Evolutionary conservation across 2,797 vertebrate species (phyloP).

Genomic region (Lepilemur ruficaudatus): DNA sequence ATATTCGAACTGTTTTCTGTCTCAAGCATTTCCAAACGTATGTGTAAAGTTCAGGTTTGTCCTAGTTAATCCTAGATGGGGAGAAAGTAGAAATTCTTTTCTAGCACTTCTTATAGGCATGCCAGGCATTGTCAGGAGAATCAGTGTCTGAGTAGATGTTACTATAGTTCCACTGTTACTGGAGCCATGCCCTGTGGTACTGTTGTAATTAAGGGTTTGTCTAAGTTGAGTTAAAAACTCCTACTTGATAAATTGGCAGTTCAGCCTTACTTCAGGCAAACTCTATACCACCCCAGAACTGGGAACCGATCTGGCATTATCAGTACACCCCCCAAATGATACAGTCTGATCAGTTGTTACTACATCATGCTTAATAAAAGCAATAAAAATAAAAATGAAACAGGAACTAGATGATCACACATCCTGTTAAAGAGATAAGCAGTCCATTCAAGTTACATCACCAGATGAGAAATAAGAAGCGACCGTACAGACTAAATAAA

Average conservation of each 20-base stretch:
- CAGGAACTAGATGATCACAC: not conserved
- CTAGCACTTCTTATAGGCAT: not conserved
- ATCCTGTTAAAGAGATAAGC: not conserved
- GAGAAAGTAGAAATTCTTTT: not conserved
- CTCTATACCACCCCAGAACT: not conserved
- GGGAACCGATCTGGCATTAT: not conserved
- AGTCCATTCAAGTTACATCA: not conserved
- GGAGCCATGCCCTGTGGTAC: not conserved
- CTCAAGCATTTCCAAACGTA: not conserved
- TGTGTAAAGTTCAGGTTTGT: constrained; percentile 3
- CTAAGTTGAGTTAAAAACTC: constrained; percentile 49
- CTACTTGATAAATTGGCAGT: constrained; percentile 9
- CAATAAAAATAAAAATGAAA: not conserved
- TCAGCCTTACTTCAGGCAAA: constrained; percentile 27
- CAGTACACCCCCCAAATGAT: not conserved
- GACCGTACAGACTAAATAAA: not conserved
- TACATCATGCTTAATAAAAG: not conserved
- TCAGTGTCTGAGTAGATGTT: not conserved
- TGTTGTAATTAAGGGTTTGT: constrained; percentile 5
- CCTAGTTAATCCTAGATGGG: not conserved
- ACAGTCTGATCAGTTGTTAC: not conserved
- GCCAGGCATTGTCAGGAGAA: not conserved
- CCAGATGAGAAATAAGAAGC: not conserved
- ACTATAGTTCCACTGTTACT: not conserved
- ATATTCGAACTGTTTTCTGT: not conserved